phyloP scores from a whole-genome alignment of 30 jellyfish, hydroid and myxozoan genomes.

The Aurelia aurita complex sp. Pacific region DNA sequence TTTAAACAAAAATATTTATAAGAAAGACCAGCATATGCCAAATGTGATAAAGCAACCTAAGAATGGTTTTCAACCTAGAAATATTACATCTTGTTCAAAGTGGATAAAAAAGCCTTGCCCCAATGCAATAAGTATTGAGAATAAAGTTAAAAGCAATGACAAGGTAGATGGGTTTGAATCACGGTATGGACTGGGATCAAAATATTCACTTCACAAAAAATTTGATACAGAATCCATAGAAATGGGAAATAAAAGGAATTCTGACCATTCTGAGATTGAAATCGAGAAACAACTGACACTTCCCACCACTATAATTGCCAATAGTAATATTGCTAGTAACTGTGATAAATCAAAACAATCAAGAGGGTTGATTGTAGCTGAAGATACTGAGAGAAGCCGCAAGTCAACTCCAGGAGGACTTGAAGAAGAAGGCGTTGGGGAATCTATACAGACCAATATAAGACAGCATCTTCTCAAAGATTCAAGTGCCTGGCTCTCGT shows the following conservation, averaged over 20 bases:
- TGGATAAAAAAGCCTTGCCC: not conserved
- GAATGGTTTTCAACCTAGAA: not conserved
- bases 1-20: not conserved
- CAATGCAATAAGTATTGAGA: not conserved
- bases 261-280: too few relatives aligned
- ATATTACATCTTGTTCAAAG: not conserved
- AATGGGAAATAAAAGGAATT: too few relatives aligned
- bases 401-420: not conserved
- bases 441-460: not conserved
- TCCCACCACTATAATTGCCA: not conserved
- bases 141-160: not conserved
- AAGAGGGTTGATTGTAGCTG: too few relatives aligned
- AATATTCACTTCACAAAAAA: not conserved
- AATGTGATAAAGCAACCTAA: too few relatives aligned
- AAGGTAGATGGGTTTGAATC: not conserved
- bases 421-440: not conserved
- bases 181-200: not conserved
- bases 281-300: not conserved
- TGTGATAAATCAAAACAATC: not conserved
- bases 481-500: constrained; percentile 44
- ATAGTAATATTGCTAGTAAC: not conserved
- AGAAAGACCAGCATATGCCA: not conserved
- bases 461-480: not conserved
- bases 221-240: not conserved
- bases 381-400: not conserved